Percentiles rank a stretch among this genome's conserved stretches.
Evolutionary conservation across 2,888 invertebrate species (phyloP).

Genomic region (Branchipolynoe longqiensis): DNA sequence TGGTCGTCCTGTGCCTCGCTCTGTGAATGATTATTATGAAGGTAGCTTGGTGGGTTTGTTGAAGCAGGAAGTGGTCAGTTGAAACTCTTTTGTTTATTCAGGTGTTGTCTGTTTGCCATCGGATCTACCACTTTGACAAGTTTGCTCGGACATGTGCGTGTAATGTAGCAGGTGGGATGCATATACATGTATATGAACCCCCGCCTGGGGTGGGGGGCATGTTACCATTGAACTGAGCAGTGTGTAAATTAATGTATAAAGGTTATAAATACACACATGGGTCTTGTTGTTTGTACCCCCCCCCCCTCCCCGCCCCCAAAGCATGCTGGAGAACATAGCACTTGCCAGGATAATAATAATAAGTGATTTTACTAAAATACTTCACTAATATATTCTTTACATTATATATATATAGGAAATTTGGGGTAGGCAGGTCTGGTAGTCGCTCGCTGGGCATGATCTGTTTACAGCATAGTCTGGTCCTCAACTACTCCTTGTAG

Average conservation of each 20-base stretch:
- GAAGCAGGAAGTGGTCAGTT: not conserved
- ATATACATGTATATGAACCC: constrained; percentile 29
- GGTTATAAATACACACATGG: constrained; percentile 8
- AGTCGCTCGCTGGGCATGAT: no score
- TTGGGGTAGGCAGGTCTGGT: no score
- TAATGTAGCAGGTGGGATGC: no score
- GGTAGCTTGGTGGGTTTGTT: not conserved
- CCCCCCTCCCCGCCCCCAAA: not conserved
- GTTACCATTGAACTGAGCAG: not conserved
- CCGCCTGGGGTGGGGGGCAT: not conserved
- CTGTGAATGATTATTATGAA: constrained; percentile 8
- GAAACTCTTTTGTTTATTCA: not conserved
- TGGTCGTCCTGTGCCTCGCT: not conserved
- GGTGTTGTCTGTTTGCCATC: not conserved
- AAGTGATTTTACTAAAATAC: no score
- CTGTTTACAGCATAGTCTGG: no score
- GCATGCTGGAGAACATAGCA: no score
- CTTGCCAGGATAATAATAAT: no score
- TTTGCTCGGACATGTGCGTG: no score
- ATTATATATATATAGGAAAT: no score
- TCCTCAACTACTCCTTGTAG: no score
- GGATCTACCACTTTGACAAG: not conserved
- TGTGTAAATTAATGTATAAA: constrained; percentile 37
- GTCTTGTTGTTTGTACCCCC: not conserved
- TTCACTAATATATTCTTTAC: no score